These are phyloP conservation scores for Andrena praecox DNA, from an alignment of 2,888 invertebrate species.

Conservation along the genomic window DNA sequence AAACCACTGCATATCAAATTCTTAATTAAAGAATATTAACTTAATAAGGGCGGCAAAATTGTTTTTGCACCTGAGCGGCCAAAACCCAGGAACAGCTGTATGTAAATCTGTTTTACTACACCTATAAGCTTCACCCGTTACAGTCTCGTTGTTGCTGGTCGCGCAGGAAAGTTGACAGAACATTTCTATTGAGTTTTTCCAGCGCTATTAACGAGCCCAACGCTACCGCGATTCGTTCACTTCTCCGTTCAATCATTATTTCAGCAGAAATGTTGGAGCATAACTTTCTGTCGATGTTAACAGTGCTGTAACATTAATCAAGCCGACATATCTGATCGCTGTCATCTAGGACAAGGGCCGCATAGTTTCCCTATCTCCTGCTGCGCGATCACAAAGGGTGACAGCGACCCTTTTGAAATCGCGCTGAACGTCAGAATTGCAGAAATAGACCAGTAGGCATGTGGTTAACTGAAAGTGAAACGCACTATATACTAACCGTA, in stretches of 20 bases:
- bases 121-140: too few relatives aligned
- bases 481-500: constrained; percentile 12
- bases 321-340: constrained; percentile 5
- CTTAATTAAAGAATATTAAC: too few relatives aligned
- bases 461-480: constrained; percentile 57
- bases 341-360: constrained; percentile 12
- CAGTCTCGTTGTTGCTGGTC: too few relatives aligned
- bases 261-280: background rate
- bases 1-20: too few relatives aligned
- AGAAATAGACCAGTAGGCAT: constrained; percentile 43
- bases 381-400: constrained; percentile 31
- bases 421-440: constrained; percentile 30
- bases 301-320: constrained; percentile 2
- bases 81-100: too few relatives aligned
- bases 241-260: background rate
- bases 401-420: constrained; percentile 47
- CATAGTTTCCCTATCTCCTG: constrained; percentile 21
- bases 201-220: background rate
- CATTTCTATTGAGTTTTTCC: background rate
- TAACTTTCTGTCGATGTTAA: background rate
- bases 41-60: too few relatives aligned
- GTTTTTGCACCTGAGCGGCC: too few relatives aligned
- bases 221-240: background rate
- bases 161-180: too few relatives aligned
- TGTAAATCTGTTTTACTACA: too few relatives aligned